These are phyloP conservation scores for Anagyrus pseudococci DNA, from an alignment of 2,888 invertebrate genomes.

Conservation along the genomic window DNA sequence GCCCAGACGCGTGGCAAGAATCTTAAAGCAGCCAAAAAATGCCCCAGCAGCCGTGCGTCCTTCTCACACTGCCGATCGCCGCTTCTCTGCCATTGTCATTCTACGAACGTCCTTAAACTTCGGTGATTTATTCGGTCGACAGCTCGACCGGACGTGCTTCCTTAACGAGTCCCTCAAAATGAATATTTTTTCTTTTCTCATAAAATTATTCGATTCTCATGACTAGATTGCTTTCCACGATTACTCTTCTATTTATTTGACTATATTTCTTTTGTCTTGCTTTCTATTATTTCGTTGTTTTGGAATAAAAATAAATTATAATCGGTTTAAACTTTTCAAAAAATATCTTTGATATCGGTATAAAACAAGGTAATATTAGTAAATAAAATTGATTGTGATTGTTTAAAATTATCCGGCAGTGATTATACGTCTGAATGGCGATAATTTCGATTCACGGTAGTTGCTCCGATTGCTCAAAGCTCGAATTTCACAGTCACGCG, in stretches of 20 bases:
- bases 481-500: slow-evolving; percentile 18
- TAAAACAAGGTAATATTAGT: too few relatives aligned
- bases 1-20: slow-evolving; percentile 29
- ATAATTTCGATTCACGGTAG: slow-evolving; percentile 5
- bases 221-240: too few relatives aligned
- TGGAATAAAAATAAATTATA: too few relatives aligned
- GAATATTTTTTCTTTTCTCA: too few relatives aligned
- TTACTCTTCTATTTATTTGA: too few relatives aligned
- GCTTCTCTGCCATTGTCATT: slow-evolving; percentile 28
- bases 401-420: too few relatives aligned
- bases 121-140: slow-evolving; percentile 38
- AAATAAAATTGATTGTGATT: too few relatives aligned
- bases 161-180: slow-evolving; percentile 33
- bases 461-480: slow-evolving; percentile 25
- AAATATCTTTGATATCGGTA: too few relatives aligned
- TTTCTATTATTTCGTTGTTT: too few relatives aligned
- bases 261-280: too few relatives aligned
- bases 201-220: too few relatives aligned
- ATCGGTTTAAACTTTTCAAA: too few relatives aligned
- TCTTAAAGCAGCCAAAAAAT: slow-evolving; percentile 31
- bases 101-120: slow-evolving; percentile 26
- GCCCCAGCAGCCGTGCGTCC: slow-evolving; percentile 14
- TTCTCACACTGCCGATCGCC: slow-evolving; percentile 1
- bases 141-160: slow-evolving; percentile 34
- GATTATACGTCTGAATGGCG: neutral